A percentile compares a stretch with the other conserved stretches of the same genome.
Conservation (phyloP, 2,888 invertebrate genomes). For the Sylvicola fuscatus region DNA sequence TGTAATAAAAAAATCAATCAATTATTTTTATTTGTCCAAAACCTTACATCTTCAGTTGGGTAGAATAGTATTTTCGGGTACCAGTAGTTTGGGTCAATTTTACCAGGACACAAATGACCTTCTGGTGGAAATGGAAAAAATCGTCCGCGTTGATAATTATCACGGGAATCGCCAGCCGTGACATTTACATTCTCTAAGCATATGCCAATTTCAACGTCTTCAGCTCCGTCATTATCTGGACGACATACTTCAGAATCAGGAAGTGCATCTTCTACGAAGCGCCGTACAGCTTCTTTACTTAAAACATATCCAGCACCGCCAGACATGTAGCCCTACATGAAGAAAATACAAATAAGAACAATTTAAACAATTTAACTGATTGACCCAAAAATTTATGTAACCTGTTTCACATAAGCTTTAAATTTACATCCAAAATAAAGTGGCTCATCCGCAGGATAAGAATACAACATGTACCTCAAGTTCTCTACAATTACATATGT, state of each 20-base stretch:
- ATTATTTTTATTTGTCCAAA: conserved; percentile 5
- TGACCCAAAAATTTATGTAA: no score
- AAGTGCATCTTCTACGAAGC: conserved; percentile 56
- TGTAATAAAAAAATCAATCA: background rate
- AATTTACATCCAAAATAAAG: conserved; percentile 82
- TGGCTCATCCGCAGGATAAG: conserved; percentile 48
- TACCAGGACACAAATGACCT: conserved; percentile 77
- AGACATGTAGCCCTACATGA: conserved; percentile 76
- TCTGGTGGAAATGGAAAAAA: conserved; percentile 93
- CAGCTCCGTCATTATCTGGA: conserved; percentile 26
- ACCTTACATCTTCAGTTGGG: conserved; percentile 74
- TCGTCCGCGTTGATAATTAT: conserved; percentile 60
- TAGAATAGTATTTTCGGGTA: conserved; percentile 90
- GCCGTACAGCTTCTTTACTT: conserved; percentile 57
- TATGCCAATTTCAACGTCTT: conserved; percentile 35
- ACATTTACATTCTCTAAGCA: conserved; percentile 76
- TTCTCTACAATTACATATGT: conserved; percentile 94
- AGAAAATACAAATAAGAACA: conserved; percentile 1
- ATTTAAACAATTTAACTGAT: conserved; percentile 18
- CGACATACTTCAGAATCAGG: conserved; percentile 32
- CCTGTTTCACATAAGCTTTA: conserved; percentile 57
- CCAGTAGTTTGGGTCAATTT: conserved; percentile 64
- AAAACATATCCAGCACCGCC: conserved; percentile 90
- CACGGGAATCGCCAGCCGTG: conserved; percentile 70
- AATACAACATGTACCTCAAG: conserved; percentile 67